Conservation (phyloP, 2,888 invertebrate species). For the Amorpha juglandis region DNA sequence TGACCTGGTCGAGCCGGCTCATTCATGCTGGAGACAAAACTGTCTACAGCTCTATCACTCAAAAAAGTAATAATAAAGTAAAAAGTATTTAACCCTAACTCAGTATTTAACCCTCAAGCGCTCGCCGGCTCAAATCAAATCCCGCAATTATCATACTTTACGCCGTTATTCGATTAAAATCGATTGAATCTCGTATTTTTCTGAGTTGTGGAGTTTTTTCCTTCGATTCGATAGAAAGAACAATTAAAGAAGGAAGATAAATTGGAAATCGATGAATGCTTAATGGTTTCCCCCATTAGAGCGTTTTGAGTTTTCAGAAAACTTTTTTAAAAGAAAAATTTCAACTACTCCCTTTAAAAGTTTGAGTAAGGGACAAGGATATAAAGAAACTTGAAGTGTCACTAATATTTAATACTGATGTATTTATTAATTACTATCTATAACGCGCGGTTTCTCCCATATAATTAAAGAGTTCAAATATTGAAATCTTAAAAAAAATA, state of each 20-base stretch:
- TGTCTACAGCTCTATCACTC: no score
- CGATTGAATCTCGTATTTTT: slow-evolving; percentile 56
- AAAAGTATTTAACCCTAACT: neutral
- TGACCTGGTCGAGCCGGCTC: no score
- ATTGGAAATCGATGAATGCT: slow-evolving; percentile 80
- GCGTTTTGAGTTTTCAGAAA: slow-evolving; percentile 70
- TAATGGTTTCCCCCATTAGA: slow-evolving; percentile 80
- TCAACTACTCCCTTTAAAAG: slow-evolving; percentile 70
- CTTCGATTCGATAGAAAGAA: slow-evolving; percentile 67
- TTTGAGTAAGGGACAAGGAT: slow-evolving; percentile 55
- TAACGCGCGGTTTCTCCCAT: no score
- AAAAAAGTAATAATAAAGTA: no score
- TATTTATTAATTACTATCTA: neutral
- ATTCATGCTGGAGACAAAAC: no score
- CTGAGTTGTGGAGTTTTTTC: slow-evolving; percentile 64
- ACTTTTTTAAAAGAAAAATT: slow-evolving; percentile 66
- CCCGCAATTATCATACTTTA: slow-evolving; percentile 39
- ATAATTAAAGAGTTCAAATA: no score
- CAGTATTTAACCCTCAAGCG: neutral
- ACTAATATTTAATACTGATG: neutral
- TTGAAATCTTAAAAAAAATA: no score
- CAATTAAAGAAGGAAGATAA: slow-evolving; percentile 78
- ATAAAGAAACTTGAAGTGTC: slow-evolving; percentile 33
- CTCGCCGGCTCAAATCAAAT: slow-evolving; percentile 16
- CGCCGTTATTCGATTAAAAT: slow-evolving; percentile 53